Base-by-base conservation (phyloP, 2,113 vertebrate genomes). In the Thamnophis sirtalis region DNA sequence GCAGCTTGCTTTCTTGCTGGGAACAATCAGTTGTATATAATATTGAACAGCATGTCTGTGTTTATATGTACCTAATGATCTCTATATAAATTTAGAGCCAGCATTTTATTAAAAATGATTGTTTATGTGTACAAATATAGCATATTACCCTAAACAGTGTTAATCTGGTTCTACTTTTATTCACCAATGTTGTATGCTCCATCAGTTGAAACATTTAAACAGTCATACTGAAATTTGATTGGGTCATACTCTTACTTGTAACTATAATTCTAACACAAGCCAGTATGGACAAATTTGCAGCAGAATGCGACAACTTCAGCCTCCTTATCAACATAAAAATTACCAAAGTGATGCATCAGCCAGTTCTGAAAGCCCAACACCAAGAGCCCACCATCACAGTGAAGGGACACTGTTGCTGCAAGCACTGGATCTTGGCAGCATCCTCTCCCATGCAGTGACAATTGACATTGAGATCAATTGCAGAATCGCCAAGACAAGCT, bases 11-110 rank as follows among this genome's bases (percentile, higher is more conserved):
- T 19, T 17, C 86, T 91, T 96, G 86, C 94, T 93, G 91, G 91
- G 93, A 96, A 80, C 87, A 94, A 94, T 96, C 50, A 86, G 91
- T 92, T 95, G 80, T 22, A 93, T 86, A 90, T 90, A 93, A 93
- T 87, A 90, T 73, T 15, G 93, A 94, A 84, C 33, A 91, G 28
- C 7, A 0, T 86, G 56, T n/a, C 89, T 55, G 56, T 49, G 63
- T 68, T 92, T 92, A 0, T 90, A 89, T 11, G 19, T 17, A 89
- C 49, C 48, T 56, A 43, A 80, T 33, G 6, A 89, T 33, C 43
- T 19, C n/a, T 84, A 5, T 58, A 28, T 63, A 38, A 86, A 60
- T 60, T 89, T 68, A 92, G n/a, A 89, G 88, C 73, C 22, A 73
- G 28, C 51, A 91, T 92, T 91, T 80, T 43, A 17, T 87, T 60